Base-by-base conservation (phyloP, 2,797 vertebrate species). In the Neoniphon sammara region DNA sequence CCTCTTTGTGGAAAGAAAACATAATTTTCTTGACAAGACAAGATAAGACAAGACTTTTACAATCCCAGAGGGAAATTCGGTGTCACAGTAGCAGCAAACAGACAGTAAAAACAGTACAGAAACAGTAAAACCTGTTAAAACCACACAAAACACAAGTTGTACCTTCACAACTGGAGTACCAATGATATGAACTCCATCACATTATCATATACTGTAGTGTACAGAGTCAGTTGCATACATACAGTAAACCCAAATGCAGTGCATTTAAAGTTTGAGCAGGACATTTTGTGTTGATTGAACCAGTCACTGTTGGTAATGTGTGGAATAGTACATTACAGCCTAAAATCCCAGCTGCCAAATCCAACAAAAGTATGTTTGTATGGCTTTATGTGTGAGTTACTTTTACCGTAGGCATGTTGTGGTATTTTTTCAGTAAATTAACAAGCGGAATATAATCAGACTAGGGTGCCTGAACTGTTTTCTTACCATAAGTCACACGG, bases 401-500 rank as follows among this genome's bases (percentile, higher is more conserved):
- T 72, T 61, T 53, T 49, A 68, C 78, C 30, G 36, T 14, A 23
- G 62, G n/a, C 55, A 73, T 53, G 52, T 72, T 67, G 52, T 57
- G 36, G 27, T 57, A 20, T 78, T 78, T 80, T 81, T 75, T 63
- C 57, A 67, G 63, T 55, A 64, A 87, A 84, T 80, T 65, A 87
- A 86, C 77, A 57, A 47, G 66, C 14, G 30, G 18, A 64, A 54
- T 75, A 82, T 81, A 87, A 82, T 87, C 71, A 77, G 42, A 70
- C 69, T 50, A 36, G 63, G 66, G 55, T 73, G 62, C 59, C 18
- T 66, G 4, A 65, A 61, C 46, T 81, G 75, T 86, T 91, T 85
- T 82, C 62, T 74, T 81, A 78, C 63, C 55, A 65, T 64, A 72
- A 81, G 46, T 77, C 79, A 83, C 0, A 1, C 52, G 27, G 34